These are phyloP conservation scores for Cervus canadensis DNA, from an alignment of 2,113 vertebrate genomes.

Conservation along the genomic window DNA sequence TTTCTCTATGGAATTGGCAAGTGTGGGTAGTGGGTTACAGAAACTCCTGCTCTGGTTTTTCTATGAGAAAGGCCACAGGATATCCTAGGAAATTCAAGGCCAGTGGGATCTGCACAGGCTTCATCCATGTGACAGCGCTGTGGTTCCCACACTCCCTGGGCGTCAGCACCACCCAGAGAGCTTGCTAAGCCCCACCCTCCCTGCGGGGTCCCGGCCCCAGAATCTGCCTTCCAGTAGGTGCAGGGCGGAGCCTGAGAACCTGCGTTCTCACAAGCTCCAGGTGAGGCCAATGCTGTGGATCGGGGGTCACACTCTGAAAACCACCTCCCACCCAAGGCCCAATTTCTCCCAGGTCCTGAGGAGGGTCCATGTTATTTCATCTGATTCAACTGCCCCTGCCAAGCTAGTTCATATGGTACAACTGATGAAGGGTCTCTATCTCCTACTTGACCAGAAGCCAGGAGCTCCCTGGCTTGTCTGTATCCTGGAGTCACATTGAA, in stretches of 20 bases:
- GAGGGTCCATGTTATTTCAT: too few species aligned
- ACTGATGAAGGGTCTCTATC: rapidly evolving
- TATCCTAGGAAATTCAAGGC: background rate
- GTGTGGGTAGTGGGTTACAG: background rate
- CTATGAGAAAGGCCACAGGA: background rate
- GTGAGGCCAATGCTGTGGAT: background rate
- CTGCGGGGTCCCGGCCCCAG: rapidly evolving
- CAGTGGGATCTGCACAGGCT: background rate
- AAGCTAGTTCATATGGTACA: background rate
- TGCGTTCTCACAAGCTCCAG: background rate
- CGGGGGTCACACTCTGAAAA: background rate
- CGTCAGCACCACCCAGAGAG: background rate
- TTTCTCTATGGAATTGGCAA: background rate
- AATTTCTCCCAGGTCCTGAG: background rate
- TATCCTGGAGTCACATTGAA: background rate
- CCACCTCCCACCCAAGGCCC: background rate
- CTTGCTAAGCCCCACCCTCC: background rate
- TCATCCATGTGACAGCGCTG: rapidly evolving
- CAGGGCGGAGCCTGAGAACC: background rate
- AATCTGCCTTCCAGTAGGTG: background rate
- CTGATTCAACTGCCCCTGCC: background rate
- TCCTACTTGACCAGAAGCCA: background rate
- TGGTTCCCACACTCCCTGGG: rapidly evolving
- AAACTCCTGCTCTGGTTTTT: background rate
- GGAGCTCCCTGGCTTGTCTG: background rate